These are phyloP conservation scores for Pterostichus madidus DNA, from an alignment of 2,888 invertebrate genomes.

Conservation along the genomic window DNA sequence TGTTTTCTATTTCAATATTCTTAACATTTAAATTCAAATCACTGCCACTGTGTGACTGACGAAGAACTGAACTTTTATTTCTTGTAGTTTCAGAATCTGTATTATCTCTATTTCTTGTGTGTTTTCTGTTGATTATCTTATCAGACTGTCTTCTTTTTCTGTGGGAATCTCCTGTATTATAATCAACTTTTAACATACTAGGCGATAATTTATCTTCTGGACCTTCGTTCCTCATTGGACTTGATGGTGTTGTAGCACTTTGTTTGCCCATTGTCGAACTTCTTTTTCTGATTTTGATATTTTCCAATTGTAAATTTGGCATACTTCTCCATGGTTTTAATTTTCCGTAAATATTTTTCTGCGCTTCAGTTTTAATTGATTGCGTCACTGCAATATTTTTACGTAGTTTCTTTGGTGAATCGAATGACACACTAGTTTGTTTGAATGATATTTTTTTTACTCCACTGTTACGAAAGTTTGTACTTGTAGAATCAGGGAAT, in stretches of 20 bases:
- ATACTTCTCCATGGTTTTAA: constrained; percentile 77
- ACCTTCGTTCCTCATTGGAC: constrained; percentile 72
- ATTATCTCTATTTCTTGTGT: constrained; percentile 42
- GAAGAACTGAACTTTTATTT: constrained; percentile 28
- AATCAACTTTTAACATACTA: constrained; percentile 74
- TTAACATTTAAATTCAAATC: constrained; percentile 30
- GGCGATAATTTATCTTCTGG: constrained; percentile 71
- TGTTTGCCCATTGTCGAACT: constrained; percentile 71
- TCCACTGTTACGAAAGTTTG: constrained; percentile 65
- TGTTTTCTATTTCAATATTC: constrained; percentile 69
- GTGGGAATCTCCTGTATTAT: constrained; percentile 68
- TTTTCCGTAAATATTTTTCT: constrained; percentile 71
- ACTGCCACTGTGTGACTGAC: constrained; percentile 25
- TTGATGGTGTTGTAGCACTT: constrained; percentile 75
- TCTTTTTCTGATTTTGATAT: constrained; percentile 68
- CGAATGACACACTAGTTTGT: constrained; percentile 62
- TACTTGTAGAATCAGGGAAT: constrained; percentile 76
- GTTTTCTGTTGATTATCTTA: constrained; percentile 41
- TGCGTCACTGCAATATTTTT: not conserved
- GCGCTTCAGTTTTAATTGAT: constrained; percentile 54
- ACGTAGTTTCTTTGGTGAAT: constrained; percentile 53
- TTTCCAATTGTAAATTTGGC: constrained; percentile 73
- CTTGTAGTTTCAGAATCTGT: constrained; percentile 6
- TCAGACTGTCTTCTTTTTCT: constrained; percentile 26
- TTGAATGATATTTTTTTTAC: constrained; percentile 57